Evolutionary conservation across 2,888 invertebrate genomes (phyloP), one percentile per base, ranked within the genome.

Genomic region (Troides oblongomaculatus): DNA sequence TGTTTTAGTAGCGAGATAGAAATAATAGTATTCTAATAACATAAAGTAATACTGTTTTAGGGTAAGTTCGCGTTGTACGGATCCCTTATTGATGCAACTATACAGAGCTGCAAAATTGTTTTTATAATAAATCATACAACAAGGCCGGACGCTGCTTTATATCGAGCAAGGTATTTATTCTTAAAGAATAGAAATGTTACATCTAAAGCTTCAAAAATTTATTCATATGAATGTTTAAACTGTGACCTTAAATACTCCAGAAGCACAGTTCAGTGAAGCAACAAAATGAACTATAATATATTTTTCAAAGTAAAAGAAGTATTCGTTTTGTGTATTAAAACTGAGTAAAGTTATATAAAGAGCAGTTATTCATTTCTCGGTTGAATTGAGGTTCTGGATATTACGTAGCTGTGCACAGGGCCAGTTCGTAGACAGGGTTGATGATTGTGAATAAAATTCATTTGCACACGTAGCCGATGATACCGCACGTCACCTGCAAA

Each of bases 401-500:
- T 25, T 53, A 53, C 12, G 53, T 10, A 39, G 62, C 57, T 23
- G 12, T 18, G n/a, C 18, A 58, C 18, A 21, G 58, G 50, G 46
- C 46, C 57, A 18, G 14, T 61, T 53, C n/a, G 58, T 39, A 25
- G 56, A 66, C 50, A 59, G 70, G 14, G 57, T 66, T 56, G 60
- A 70, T 60, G 63, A 53, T 64, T 63, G 70, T 69, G 75, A 75
- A 79, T 79, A 73, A 78, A 79, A 78, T 78, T 79, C 78, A 78
- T 78, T 71, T 71, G 70, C 76, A 75, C 72, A 71, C 71, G 73
- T 66, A 72, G 72, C 73, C 74, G 72, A 78, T 78, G 81, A 81
- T 77, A 81, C 77, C 78, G 76, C 81, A 78, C 74, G 84, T 83
- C 83, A 81, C 60, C 66, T 67, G 72, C 73, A 75, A 74, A 75